A percentile compares a stretch with the other conserved stretches of the same genome.
These are phyloP conservation scores for Gorsachius magnificus DNA, from an alignment of 2,797 vertebrate species.

Conservation along the genomic window DNA sequence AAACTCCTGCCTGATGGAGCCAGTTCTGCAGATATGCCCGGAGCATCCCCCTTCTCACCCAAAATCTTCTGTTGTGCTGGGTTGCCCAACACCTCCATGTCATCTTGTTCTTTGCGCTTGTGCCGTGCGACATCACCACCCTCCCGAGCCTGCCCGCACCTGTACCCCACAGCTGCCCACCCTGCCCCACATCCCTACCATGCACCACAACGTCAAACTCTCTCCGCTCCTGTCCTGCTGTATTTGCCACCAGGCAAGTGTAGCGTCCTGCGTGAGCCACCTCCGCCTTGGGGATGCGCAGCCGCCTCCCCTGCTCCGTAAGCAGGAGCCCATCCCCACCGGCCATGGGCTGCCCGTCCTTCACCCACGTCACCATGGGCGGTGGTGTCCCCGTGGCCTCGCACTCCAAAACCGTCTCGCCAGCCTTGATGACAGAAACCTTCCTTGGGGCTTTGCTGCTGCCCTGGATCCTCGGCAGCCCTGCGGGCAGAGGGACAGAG, in stretches of 20 bases:
- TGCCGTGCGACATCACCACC: not conserved
- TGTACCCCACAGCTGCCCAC: not conserved
- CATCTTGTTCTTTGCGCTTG: not conserved
- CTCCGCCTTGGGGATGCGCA: conserved; percentile 45
- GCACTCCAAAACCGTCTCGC: conserved; percentile 56
- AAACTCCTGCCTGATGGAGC: not conserved
- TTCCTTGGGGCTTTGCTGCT: not conserved
- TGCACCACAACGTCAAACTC: conserved; percentile 68
- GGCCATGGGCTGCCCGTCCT: conserved; percentile 24
- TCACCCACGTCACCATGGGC: conserved; percentile 55
- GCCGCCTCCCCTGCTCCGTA: not conserved
- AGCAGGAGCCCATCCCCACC: not conserved
- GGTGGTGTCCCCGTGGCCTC: conserved; percentile 8
- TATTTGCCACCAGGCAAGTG: conserved; percentile 55
- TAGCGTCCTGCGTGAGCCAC: conserved; percentile 62
- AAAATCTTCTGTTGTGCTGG: fast-evolving
- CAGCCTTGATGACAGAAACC: conserved; percentile 50
- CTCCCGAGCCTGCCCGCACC: not conserved
- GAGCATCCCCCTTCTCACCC: not conserved
- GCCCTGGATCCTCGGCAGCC: not conserved
- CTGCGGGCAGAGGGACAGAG: conserved; percentile 24
- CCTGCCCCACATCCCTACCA: conserved; percentile 47
- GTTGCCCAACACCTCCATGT: not conserved
- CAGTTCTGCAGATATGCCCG: not conserved
- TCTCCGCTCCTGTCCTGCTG: conserved; percentile 46